Evolutionary conservation across 1,140 invertebrate species (phyloP).

Genomic region (Drosophila tani): DNA sequence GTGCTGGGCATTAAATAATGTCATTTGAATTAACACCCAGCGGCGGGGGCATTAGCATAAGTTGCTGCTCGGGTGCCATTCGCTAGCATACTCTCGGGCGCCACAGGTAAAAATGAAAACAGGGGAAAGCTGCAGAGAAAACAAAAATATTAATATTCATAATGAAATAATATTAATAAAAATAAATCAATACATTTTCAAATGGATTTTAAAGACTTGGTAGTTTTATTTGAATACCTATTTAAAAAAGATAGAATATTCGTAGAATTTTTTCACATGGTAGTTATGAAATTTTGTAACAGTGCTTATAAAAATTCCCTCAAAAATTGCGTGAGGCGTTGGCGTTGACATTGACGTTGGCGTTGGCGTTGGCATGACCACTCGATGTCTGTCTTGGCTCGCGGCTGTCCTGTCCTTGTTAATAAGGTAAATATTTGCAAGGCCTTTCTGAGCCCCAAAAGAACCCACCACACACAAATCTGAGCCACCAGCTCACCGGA

Average conservation of each 20-base stretch:
- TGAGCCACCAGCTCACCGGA: constrained; percentile 4
- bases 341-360: constrained; percentile 20
- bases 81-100: constrained; percentile 61
- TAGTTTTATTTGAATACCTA: background rate
- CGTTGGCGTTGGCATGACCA: constrained; percentile 43
- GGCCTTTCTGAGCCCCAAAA: constrained; percentile 33
- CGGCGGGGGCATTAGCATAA: constrained; percentile 71
- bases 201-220: background rate
- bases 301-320: background rate
- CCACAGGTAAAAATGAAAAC: constrained; percentile 1
- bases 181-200: too few species aligned
- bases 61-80: constrained; percentile 29
- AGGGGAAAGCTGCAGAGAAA: background rate
- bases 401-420: constrained; percentile 50
- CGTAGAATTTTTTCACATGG: background rate
- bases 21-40: constrained; percentile 76
- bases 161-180: too few species aligned
- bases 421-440: constrained; percentile 77
- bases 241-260: background rate
- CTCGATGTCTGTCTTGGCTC: constrained; percentile 25
- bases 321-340: constrained; percentile 49
- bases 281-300: background rate
- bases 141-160: background rate
- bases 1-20: constrained; percentile 81
- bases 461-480: constrained; percentile 31